A percentile compares a stretch with the other conserved stretches of the same genome.
These are phyloP conservation scores for Podilymbus podiceps DNA, from an alignment of 2,113 vertebrate genomes.

Conservation along the genomic window DNA sequence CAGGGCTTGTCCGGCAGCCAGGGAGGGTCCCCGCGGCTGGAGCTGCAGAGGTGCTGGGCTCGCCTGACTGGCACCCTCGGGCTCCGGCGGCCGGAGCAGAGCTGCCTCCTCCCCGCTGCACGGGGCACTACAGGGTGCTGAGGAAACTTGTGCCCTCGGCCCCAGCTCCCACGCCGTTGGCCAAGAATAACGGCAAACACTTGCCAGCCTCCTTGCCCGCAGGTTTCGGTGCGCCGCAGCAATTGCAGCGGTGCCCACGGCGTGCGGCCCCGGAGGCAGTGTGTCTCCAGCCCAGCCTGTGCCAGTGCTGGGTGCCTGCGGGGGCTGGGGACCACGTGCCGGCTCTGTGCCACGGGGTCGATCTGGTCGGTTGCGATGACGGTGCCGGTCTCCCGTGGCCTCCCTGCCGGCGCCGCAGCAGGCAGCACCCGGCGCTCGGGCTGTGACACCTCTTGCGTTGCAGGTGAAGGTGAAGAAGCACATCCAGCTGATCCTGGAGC, in stretches of 20 bases:
- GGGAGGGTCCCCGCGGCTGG: not conserved
- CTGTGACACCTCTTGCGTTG: not conserved
- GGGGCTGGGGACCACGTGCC: rapidly evolving
- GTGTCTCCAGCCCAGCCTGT: not conserved
- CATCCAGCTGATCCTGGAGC: constrained; percentile 43
- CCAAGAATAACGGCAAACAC: not conserved
- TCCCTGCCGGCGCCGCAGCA: not conserved
- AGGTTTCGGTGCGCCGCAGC: too few relatives aligned
- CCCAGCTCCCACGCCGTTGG: not conserved
- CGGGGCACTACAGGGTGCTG: not conserved
- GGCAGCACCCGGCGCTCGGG: rapidly evolving
- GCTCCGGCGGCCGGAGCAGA: not conserved
- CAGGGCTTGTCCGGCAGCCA: rapidly evolving
- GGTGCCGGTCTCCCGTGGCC: not conserved
- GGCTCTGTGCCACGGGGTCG: rapidly evolving
- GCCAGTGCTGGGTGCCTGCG: rapidly evolving
- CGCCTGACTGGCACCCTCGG: not conserved
- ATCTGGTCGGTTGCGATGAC: rapidly evolving
- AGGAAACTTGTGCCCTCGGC: not conserved
- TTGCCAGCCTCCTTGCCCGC: not conserved
- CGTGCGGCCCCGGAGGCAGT: rapidly evolving
- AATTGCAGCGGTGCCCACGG: rapidly evolving
- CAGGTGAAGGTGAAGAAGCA: constrained; percentile 46
- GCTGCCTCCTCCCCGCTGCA: not conserved
- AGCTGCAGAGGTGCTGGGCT: not conserved